Evolutionary conservation across 2,888 invertebrate genomes (phyloP).

Genomic region (Fragum sueziense): DNA sequence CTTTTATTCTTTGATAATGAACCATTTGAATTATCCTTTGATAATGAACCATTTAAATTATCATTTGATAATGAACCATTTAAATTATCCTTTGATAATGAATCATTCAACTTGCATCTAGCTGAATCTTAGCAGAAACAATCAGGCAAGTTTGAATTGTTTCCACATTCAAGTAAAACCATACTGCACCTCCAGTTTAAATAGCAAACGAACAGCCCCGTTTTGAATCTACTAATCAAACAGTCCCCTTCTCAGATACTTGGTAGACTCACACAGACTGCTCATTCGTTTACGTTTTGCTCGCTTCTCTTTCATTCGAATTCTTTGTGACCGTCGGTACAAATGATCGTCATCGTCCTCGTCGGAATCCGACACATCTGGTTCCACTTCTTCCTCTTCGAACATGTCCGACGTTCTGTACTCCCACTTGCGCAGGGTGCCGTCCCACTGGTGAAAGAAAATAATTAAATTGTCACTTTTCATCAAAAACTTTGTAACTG

Average conservation of each 20-base stretch:
- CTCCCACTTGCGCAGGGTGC: conserved; percentile 81
- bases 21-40: no score
- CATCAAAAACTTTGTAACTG: no score
- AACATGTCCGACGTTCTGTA: conserved; percentile 60
- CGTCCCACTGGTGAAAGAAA: conserved; percentile 83
- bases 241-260: conserved; percentile 19
- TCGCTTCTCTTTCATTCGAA: neutral
- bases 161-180: no score
- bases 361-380: conserved; percentile 40
- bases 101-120: no score
- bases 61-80: no score
- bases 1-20: no score
- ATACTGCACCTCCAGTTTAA: no score
- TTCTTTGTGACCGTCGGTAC: conserved; percentile 10
- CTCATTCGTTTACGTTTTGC: conserved; percentile 17
- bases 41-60: no score
- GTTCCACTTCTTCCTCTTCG: conserved; percentile 34
- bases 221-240: conserved; percentile 20
- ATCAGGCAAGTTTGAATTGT: no score
- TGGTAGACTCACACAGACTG: conserved; percentile 20
- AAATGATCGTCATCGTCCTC: conserved; percentile 14
- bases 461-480: no score
- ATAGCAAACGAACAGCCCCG: neutral
- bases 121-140: no score
- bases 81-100: no score